Conservation (phyloP, 2,888 invertebrate species). For the Lordiphosa andalusiaca region DNA sequence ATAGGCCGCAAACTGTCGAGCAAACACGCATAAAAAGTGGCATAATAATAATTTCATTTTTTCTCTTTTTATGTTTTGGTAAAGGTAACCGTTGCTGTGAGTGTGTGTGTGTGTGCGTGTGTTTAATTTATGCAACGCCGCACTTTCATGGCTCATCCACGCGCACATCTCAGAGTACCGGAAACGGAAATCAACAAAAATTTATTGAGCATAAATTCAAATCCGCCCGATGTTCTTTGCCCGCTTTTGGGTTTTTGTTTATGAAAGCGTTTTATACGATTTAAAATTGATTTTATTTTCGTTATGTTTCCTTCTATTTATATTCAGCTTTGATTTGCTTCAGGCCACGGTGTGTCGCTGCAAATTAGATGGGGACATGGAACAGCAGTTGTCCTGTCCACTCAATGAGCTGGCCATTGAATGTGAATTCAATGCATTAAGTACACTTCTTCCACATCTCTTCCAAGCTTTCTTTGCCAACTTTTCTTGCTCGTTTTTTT, state of each 20-base stretch:
- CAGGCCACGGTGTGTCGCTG: slow-evolving; percentile 6
- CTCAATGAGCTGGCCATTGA: slow-evolving; percentile 14
- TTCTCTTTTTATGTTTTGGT: slow-evolving; percentile 15
- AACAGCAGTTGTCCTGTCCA: slow-evolving; percentile 50
- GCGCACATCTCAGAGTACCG: slow-evolving; percentile 16
- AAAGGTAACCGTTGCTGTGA: slow-evolving; percentile 42
- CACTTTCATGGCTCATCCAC: slow-evolving; percentile 53
- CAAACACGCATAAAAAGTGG: slow-evolving; percentile 55
- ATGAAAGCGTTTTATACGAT: slow-evolving; percentile 65
- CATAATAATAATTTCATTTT: slow-evolving; percentile 46
- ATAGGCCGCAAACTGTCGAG: slow-evolving; percentile 30
- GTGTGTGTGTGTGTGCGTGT: slow-evolving; percentile 6
- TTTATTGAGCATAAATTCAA: slow-evolving; percentile 76
- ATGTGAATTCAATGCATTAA: slow-evolving; percentile 54
- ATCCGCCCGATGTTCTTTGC: slow-evolving; percentile 52
- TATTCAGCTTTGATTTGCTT: slow-evolving; percentile 40
- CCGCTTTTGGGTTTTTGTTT: slow-evolving; percentile 52
- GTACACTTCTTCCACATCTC: slow-evolving; percentile 3
- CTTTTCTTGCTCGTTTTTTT: slow-evolving; percentile 17
- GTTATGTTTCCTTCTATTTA: slow-evolving; percentile 26
- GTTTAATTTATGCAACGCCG: slow-evolving; percentile 67
- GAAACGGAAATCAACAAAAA: slow-evolving; percentile 69
- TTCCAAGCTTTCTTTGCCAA: neutral
- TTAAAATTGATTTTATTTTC: slow-evolving; percentile 70
- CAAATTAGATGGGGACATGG: slow-evolving; percentile 46